Percentiles rank a stretch among this genome's conserved stretches.
These are phyloP conservation scores for Aquatica leii DNA, from an alignment of 2,888 invertebrate species.

Conservation along the genomic window DNA sequence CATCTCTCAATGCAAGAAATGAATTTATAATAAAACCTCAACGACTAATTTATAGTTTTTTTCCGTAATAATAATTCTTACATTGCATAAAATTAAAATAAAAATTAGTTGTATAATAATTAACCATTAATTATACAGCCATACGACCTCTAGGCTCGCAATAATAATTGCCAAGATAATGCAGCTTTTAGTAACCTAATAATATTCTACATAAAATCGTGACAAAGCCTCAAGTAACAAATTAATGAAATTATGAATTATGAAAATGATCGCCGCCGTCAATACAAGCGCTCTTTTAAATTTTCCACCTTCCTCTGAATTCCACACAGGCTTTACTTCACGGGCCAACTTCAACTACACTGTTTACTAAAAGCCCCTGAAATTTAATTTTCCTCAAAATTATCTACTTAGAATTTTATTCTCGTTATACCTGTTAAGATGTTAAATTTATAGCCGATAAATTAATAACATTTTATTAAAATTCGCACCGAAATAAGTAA, in stretches of 20 bases:
- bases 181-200: constrained; percentile 57
- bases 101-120: constrained; percentile 49
- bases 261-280: constrained; percentile 62
- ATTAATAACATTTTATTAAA: constrained; percentile 5
- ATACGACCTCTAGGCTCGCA: constrained; percentile 59
- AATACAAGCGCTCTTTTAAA: constrained; percentile 51
- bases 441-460: constrained; percentile 9
- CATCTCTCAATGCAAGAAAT: constrained; percentile 7
- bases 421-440: constrained; percentile 13
- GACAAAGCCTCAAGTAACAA: constrained; percentile 63
- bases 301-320: constrained; percentile 17
- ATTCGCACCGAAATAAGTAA: not conserved
- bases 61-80: constrained; percentile 22
- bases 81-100: constrained; percentile 32
- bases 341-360: constrained; percentile 31
- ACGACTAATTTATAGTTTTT: constrained; percentile 6
- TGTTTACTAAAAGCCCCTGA: constrained; percentile 30
- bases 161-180: constrained; percentile 61
- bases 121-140: constrained; percentile 61
- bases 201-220: constrained; percentile 63
- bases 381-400: constrained; percentile 18
- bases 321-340: constrained; percentile 12
- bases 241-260: constrained; percentile 65
- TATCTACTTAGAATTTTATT: constrained; percentile 15
- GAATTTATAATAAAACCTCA: constrained; percentile 1